Percentiles rank a stretch among this genome's conserved stretches.
Conservation (phyloP, 2,113 vertebrate genomes). For the Tachysurus fulvidraco region DNA sequence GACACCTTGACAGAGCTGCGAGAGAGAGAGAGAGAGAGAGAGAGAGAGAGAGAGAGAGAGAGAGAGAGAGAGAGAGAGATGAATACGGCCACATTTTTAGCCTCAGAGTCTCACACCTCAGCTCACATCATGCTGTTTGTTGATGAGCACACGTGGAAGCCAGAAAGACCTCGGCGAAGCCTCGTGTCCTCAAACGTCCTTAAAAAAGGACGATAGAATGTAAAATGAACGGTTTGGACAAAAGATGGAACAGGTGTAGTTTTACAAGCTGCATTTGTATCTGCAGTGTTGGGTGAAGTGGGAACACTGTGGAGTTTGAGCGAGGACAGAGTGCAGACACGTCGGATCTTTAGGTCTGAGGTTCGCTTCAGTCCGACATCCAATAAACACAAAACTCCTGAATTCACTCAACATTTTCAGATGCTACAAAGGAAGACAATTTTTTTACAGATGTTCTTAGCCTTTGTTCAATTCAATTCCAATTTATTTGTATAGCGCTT, state of each 20-base stretch:
- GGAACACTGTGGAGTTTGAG: neutral
- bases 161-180: neutral
- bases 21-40: constrained; percentile 15
- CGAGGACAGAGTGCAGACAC: neutral
- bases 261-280: neutral
- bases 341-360: neutral
- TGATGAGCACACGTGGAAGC: neutral
- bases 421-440: neutral
- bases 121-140: neutral
- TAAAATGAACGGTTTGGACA: neutral
- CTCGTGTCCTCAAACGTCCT: constrained; percentile 3
- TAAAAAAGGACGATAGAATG: neutral
- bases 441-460: neutral
- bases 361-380: neutral
- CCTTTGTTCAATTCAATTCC: too few species aligned
- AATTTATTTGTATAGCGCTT: too few species aligned
- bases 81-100: constrained; percentile 12
- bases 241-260: neutral
- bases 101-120: constrained; percentile 5
- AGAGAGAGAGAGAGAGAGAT: constrained; percentile 16
- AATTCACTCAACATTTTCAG: neutral
- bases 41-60: too few species aligned
- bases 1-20: neutral
- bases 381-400: neutral
- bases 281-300: neutral